Evolutionary conservation across 2,113 vertebrate species (phyloP), one percentile per base, ranked within the genome.

Genomic region (Albula goreensis): DNA sequence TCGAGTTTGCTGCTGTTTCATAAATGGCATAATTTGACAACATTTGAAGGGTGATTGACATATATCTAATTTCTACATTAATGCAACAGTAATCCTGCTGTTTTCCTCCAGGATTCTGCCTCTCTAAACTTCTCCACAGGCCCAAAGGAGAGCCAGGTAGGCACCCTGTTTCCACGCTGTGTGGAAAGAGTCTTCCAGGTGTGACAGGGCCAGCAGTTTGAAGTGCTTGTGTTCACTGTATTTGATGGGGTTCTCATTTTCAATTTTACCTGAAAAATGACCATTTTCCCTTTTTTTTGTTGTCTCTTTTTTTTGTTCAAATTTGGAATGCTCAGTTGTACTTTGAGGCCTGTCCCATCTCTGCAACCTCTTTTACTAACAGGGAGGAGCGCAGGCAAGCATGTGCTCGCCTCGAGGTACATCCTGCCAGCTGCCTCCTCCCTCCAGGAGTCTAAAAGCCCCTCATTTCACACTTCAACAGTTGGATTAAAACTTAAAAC

Each of bases 321-420:
- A 19, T 66, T 66, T 66, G 9, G 60, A 19, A 66, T 19, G 17
- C 15, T 19, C 2, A 66, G 60, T 66, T 66, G 60, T 22, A 5
- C 3, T 66, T 2, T 11, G 12, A 66, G 60, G 3, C 19, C 17
- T 9, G 2, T 66, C 60, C 60, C 22, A 7, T 66, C 60, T 19
- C 60, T 5, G 60, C 12, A 60, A 60, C 57, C 12, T 60, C 57
- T 8, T 22, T 19, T 4, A 22, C 22, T 13, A 22, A 19, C 22
- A 19, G 2, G 60, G 15, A 66, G 22, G 22, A 83, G 89, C 89
- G 52, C 88, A 53, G 80, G 57, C 78, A 66, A 80, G 78, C 83
- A 88, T 53, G 83, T 89, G 89, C 70, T 86, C 50, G 31, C 81
- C 84, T 57, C 0, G 74, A 79, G 87, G 88, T 89, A 90, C 15